Conservation (phyloP, 2,797 vertebrate species). For the Sebastes kiyomatsui region DNA sequence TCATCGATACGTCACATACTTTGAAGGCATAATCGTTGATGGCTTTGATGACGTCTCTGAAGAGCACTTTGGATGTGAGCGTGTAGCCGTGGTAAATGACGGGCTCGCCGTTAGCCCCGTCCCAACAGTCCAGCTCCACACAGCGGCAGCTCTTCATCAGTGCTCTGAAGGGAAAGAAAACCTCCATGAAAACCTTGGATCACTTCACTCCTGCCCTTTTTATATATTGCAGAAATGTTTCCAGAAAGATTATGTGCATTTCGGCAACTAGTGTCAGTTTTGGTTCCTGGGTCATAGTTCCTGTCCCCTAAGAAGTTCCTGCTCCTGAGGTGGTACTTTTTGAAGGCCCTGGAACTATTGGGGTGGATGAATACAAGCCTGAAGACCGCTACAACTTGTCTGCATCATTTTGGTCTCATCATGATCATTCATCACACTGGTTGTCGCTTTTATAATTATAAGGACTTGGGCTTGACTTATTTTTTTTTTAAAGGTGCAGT, state of each 20-base stretch:
- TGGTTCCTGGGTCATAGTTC: neutral
- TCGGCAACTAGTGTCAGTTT: neutral
- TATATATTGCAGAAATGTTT: neutral
- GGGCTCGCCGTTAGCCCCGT: slow-evolving; percentile 90
- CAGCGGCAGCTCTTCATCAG: slow-evolving; percentile 95
- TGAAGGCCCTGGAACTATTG: neutral
- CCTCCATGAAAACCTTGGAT: neutral
- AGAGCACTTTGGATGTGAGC: slow-evolving; percentile 95
- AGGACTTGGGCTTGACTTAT: too few relatives aligned
- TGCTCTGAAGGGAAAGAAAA: slow-evolving; percentile 79
- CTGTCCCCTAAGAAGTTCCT: neutral
- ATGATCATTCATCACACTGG: neutral
- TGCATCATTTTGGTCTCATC: neutral
- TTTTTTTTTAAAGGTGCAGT: too few relatives aligned
- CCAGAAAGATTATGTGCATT: neutral
- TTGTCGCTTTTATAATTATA: neutral
- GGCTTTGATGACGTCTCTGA: slow-evolving; percentile 91
- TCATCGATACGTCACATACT: slow-evolving; percentile 75
- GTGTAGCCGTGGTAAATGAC: slow-evolving; percentile 97
- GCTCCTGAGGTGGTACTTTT: neutral
- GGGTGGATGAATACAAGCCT: neutral
- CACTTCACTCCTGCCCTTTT: neutral
- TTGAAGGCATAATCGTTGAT: slow-evolving; percentile 95
- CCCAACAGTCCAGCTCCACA: slow-evolving; percentile 97
- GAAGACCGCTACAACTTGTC: neutral